Base-by-base conservation (phyloP, 2,888 invertebrate genomes). In the Cerastis rubricosa region DNA sequence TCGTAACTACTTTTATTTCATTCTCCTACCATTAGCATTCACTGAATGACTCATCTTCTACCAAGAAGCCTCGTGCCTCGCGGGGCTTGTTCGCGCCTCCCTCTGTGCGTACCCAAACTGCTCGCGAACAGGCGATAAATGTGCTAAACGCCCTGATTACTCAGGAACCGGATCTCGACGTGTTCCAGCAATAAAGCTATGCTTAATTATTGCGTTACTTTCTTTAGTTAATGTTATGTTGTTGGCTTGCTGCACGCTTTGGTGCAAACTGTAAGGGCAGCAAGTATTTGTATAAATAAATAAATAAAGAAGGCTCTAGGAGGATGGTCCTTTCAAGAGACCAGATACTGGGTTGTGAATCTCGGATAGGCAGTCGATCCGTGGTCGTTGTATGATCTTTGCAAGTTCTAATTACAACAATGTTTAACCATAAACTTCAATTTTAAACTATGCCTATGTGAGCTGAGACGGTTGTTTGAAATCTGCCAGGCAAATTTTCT, bases 1-100 rank as follows among this genome's bases (percentile, higher is more conserved):
- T 91, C 92, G 82, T 61, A 1, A 35, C 7, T 4, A 45, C 17
- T 22, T 47, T 25, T 17, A 17, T 17, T 64, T 64, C 25, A 43
- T 43, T 43, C 43, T 17, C 0, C 35, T 61, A 61, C 19, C 19
- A 61, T 9, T 43, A 43, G n/a, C 4, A 22, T 40, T 63, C 40
- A 40, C 12, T 63, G 12, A 40, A n/a, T 14, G 12, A 40, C 40
- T 40, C n/a, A n/a, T 63, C 22, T 6, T 59, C 29, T 5, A 43
- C 43, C 3, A 64, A 43, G 40, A 43, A 43, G n/a, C 7, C 29
- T 9, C 14, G n/a, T n/a, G n/a, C n/a, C n/a, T n/a, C n/a, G n/a
- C n/a, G n/a, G n/a, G n/a, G n/a, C n/a, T n/a, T n/a, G n/a, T n/a
- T n/a, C n/a, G n/a, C n/a, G n/a, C n/a, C n/a, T n/a, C n/a, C n/a